Percentiles rank a stretch among this genome's conserved stretches.
These are phyloP conservation scores for Neocrepidodera transversa DNA, from an alignment of 2,888 invertebrate species.

Conservation along the genomic window DNA sequence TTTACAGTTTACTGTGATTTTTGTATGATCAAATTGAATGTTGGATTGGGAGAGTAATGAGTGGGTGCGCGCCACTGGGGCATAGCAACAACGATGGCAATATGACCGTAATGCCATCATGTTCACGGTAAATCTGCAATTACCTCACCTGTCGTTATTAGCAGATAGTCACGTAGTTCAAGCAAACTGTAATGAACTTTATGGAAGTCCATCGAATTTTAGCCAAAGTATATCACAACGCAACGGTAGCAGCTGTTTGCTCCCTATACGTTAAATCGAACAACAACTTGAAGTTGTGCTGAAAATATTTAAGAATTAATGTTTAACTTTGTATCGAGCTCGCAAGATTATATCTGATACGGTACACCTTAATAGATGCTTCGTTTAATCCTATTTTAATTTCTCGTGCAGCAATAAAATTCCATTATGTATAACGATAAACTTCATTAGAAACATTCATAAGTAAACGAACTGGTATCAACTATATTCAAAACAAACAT, in stretches of 20 bases:
- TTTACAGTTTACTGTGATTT: too few relatives aligned
- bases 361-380: slow-evolving; percentile 6
- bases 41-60: neutral
- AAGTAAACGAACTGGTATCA: slow-evolving; percentile 19
- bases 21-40: too few relatives aligned
- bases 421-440: slow-evolving; percentile 20
- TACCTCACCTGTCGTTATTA: slow-evolving; percentile 53
- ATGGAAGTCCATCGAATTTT: slow-evolving; percentile 45
- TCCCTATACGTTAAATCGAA: slow-evolving; percentile 13
- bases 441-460: slow-evolving; percentile 27
- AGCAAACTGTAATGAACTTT: slow-evolving; percentile 50
- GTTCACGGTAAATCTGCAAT: slow-evolving; percentile 54
- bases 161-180: slow-evolving; percentile 52
- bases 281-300: slow-evolving; percentile 24
- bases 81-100: slow-evolving; percentile 41
- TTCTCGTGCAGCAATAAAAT: slow-evolving; percentile 14
- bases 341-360: neutral
- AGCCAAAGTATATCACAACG: slow-evolving; percentile 38
- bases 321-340: slow-evolving; percentile 23
- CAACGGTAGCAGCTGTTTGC: slow-evolving; percentile 38
- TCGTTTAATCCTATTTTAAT: slow-evolving; percentile 18
- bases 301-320: slow-evolving; percentile 21
- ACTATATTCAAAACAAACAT: slow-evolving; percentile 22
- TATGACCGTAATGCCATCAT: slow-evolving; percentile 39
- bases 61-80: slow-evolving; percentile 24